phyloP scores from a whole-genome alignment of 2,113 vertebrate species.

The Meleagris gallopavo region DNA sequence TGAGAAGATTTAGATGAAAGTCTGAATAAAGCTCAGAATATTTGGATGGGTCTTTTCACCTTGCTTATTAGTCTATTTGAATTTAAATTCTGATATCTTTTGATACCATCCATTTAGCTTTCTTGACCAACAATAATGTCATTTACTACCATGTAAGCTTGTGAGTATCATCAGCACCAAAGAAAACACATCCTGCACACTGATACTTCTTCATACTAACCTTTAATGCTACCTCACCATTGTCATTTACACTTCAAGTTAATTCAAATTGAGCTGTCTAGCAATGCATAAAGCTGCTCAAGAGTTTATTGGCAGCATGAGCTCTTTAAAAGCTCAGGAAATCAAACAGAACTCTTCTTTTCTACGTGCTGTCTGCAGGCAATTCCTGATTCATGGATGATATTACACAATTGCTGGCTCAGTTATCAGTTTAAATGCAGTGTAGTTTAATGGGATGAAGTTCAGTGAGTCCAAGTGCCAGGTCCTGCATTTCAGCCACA shows the following conservation, averaged over 20 bases:
- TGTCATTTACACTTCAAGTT: neutral
- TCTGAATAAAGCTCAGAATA: neutral
- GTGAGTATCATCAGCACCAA: neutral
- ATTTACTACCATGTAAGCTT: neutral
- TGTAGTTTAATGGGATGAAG: no score
- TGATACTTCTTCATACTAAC: neutral
- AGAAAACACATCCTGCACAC: neutral
- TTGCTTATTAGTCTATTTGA: neutral
- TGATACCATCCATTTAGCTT: neutral
- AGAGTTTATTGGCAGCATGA: neutral
- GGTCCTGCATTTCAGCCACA: no score
- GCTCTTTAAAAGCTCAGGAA: neutral
- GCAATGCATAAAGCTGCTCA: neutral
- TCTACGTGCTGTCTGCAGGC: neutral
- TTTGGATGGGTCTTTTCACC: neutral
- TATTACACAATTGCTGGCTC: neutral
- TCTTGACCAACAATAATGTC: neutral
- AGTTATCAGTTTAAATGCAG: neutral
- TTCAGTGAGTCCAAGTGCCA: no score
- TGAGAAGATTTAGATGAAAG: neutral
- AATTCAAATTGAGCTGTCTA: neutral
- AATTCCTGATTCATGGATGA: neutral
- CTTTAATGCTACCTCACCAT: neutral
- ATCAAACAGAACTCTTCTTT: neutral
- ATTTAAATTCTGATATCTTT: neutral